These are phyloP conservation scores for Bergia puertoricense DNA, from an alignment of 92 coral and sea anemone species.

Conservation along the genomic window DNA sequence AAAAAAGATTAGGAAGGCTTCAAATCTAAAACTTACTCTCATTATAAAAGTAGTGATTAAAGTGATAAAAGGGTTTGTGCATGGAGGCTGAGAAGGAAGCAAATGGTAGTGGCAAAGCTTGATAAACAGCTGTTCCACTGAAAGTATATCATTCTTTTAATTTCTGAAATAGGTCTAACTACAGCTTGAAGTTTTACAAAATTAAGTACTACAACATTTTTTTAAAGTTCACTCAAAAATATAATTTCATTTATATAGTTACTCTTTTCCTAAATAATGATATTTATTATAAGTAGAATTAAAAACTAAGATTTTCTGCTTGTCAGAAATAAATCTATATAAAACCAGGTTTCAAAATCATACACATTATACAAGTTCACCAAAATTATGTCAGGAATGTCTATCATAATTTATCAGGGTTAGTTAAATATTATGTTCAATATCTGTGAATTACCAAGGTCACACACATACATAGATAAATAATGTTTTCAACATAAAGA, in stretches of 20 bases:
- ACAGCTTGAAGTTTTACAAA: too few relatives aligned
- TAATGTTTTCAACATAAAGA: background rate
- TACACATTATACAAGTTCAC: background rate
- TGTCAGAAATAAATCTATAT: background rate
- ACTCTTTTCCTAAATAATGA: too few relatives aligned
- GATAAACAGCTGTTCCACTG: too few relatives aligned
- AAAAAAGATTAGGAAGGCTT: too few relatives aligned
- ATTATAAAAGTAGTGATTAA: too few relatives aligned
- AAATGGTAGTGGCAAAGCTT: background rate
- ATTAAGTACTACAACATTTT: too few relatives aligned
- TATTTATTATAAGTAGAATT: background rate
- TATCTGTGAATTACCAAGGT: background rate
- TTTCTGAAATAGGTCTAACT: too few relatives aligned
- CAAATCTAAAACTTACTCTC: too few relatives aligned
- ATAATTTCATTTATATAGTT: too few relatives aligned
- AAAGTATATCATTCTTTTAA: too few relatives aligned
- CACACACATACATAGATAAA: conserved; percentile 9
- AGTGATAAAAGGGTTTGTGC: background rate
- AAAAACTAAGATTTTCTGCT: background rate
- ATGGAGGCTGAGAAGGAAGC: background rate
- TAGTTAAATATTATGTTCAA: background rate
- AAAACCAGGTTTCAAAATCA: background rate
- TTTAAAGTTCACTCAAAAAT: too few relatives aligned
- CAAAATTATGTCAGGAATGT: background rate
- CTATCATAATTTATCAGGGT: background rate